Evolutionary conservation across 2,888 invertebrate species (phyloP).

Genomic region (Xestia xanthographa): DNA sequence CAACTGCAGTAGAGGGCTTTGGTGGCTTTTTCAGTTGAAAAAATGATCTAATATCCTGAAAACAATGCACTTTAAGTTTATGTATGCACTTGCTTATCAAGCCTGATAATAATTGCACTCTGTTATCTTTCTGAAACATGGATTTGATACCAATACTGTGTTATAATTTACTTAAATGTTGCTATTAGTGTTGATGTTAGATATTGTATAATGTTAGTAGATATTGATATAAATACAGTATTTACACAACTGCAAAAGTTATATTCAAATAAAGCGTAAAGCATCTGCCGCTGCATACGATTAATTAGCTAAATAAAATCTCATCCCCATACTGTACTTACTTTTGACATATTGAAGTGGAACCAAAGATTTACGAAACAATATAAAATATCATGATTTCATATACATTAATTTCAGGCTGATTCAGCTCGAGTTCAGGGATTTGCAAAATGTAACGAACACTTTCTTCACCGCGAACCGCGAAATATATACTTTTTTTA

Average conservation of each 20-base stretch:
- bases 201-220: no score
- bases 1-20: slow-evolving; percentile 70
- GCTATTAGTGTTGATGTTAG: no score
- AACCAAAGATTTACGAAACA: slow-evolving; percentile 22
- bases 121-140: background rate
- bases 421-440: slow-evolving; percentile 13
- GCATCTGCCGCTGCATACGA: background rate
- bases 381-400: slow-evolving; percentile 39
- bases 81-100: background rate
- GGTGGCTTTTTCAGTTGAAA: slow-evolving; percentile 82
- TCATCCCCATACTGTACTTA: slow-evolving; percentile 36
- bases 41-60: slow-evolving; percentile 92
- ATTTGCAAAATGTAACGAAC: slow-evolving; percentile 35
- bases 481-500: background rate
- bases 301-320: background rate
- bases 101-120: background rate
- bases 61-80: slow-evolving; percentile 5
- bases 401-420: background rate
- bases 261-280: background rate
- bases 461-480: slow-evolving; percentile 42
- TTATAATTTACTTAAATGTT: background rate
- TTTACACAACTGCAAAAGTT: background rate
- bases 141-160: background rate
- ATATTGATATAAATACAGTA: background rate
- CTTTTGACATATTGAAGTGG: slow-evolving; percentile 49